phyloP scores from a whole-genome alignment of 2,888 invertebrate species.

The Pachymerium ferrugineum region DNA sequence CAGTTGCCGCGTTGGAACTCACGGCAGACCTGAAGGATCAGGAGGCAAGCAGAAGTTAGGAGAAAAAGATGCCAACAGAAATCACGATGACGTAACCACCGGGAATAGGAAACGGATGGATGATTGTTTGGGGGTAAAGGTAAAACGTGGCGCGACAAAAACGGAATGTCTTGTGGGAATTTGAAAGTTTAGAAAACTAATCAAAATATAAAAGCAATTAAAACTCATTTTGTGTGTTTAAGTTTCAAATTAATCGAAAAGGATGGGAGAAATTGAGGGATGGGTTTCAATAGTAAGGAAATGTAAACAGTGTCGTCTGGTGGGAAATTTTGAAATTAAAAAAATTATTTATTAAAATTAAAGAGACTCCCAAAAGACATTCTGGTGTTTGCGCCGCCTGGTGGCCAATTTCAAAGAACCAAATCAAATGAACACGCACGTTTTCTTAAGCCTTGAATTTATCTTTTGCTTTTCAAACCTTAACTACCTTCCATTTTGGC shows the following conservation, averaged over 20 bases:
- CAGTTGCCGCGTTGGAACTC: constrained; percentile 98
- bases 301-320: too few relatives aligned
- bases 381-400: not conserved
- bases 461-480: too few relatives aligned
- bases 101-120: constrained; percentile 17
- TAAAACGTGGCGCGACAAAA: too few relatives aligned
- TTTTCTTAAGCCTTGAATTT: constrained; percentile 4
- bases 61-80: constrained; percentile 30
- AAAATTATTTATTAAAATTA: not conserved
- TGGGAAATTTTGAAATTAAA: too few relatives aligned
- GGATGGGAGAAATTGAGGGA: too few relatives aligned
- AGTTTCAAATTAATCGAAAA: not conserved
- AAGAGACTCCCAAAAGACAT: not conserved
- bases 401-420: constrained; percentile 10
- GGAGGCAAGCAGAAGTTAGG: constrained; percentile 34
- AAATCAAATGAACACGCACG: constrained; percentile 2
- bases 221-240: not conserved
- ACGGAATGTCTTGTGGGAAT: not conserved
- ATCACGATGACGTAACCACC: constrained; percentile 30
- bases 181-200: too few relatives aligned
- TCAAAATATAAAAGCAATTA: not conserved
- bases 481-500: not conserved
- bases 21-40: constrained; percentile 62
- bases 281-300: too few relatives aligned
- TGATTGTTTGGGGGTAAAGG: constrained; percentile 21